Percentiles rank a stretch among this genome's conserved stretches.
Conservation (phyloP, 2,888 invertebrate species). For the Crossocerus cetratus region DNA sequence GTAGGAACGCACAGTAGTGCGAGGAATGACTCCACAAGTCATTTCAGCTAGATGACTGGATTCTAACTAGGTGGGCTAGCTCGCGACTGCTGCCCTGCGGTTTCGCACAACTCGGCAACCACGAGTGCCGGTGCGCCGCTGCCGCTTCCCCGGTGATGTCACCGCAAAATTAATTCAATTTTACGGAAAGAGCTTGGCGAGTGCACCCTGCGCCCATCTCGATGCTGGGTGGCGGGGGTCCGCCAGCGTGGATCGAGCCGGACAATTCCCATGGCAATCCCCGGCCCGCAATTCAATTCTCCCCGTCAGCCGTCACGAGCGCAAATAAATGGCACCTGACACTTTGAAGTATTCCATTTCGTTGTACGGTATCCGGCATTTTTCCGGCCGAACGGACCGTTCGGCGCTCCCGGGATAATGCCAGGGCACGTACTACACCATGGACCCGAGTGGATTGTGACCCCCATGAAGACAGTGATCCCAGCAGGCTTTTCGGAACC, state of each 20-base stretch:
- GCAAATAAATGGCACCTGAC: not conserved
- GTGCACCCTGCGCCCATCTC: not conserved
- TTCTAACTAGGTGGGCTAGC: too few species aligned
- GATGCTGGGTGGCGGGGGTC: not conserved
- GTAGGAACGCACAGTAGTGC: too few species aligned
- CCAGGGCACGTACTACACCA: too few species aligned
- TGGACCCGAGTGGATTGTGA: not conserved
- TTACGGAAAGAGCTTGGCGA: not conserved
- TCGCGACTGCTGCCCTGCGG: constrained; percentile 22
- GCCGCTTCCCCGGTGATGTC: constrained; percentile 1
- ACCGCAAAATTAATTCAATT: constrained; percentile 43
- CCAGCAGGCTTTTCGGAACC: not conserved
- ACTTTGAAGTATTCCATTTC: not conserved
- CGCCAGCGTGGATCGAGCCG: not conserved
- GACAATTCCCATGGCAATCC: not conserved
- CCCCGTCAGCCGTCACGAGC: constrained; percentile 3
- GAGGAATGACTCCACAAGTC: too few species aligned
- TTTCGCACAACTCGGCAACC: constrained; percentile 29
- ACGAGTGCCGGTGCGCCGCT: constrained; percentile 12
- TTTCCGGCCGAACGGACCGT: not conserved
- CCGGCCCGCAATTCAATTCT: constrained; percentile 1
- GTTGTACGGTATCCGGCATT: not conserved
- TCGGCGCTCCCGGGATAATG: too few species aligned
- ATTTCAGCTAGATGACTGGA: too few species aligned
- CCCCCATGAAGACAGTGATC: not conserved